A percentile compares a stretch with the other conserved stretches of the same genome.
These are phyloP conservation scores for Hippocampus guttulatus DNA, from an alignment of 2,113 vertebrate species.

Conservation along the genomic window DNA sequence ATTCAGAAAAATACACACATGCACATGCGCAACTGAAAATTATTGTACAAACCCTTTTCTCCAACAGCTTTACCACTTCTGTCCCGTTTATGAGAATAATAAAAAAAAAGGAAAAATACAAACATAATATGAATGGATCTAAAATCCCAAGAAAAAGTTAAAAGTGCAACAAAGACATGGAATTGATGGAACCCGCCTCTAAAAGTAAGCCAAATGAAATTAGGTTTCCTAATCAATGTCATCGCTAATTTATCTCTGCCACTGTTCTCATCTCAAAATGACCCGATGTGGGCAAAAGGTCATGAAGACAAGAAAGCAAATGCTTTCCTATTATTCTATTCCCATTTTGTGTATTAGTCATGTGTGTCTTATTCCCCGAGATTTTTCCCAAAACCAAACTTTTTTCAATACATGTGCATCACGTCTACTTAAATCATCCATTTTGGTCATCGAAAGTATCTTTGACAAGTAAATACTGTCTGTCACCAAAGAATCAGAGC, in stretches of 20 bases:
- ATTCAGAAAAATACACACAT: no score
- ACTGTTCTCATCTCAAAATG: neutral
- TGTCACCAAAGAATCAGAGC: slow-evolving; percentile 9
- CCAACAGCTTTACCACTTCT: neutral
- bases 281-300: neutral
- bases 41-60: neutral
- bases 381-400: neutral
- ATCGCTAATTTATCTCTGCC: neutral
- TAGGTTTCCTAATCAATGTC: neutral
- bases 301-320: neutral
- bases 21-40: neutral
- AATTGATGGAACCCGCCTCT: neutral
- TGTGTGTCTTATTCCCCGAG: neutral
- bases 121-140: neutral
- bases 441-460: neutral
- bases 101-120: neutral
- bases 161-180: neutral
- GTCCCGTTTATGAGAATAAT: neutral
- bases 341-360: neutral
- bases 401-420: neutral
- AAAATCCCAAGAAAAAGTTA: neutral
- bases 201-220: neutral
- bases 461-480: slow-evolving; percentile 9
- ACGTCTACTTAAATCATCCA: neutral
- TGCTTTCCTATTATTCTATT: neutral